phyloP scores from a whole-genome alignment of 2,113 vertebrate genomes.

The Prolemur simus region DNA sequence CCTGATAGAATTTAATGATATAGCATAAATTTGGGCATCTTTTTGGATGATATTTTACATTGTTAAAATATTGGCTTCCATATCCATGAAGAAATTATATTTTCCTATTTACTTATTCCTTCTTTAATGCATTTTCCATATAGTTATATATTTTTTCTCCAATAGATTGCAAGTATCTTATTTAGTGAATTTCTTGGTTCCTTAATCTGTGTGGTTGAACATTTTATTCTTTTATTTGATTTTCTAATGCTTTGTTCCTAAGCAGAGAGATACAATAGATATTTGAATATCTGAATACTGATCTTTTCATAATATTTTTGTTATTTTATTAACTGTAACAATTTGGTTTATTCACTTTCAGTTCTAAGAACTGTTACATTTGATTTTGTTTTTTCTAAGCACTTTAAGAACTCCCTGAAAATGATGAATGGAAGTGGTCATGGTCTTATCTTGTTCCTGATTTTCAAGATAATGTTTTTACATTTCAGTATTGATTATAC shows the following conservation, averaged over 20 bases:
- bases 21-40: not conserved
- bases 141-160: not conserved
- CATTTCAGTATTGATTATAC: not conserved
- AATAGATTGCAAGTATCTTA: not conserved
- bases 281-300: not conserved
- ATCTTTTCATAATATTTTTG: not conserved
- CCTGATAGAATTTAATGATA: not conserved
- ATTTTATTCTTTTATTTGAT: not conserved
- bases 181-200: not conserved
- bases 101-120: not conserved
- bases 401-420: not conserved
- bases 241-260: not conserved
- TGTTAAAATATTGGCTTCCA: not conserved
- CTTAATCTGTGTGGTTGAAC: not conserved
- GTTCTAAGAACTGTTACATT: not conserved
- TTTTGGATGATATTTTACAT: not conserved
- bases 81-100: not conserved
- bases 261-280: not conserved
- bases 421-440: not conserved
- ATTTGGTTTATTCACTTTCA: not conserved
- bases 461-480: not conserved
- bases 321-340: not conserved
- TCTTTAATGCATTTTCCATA: not conserved
- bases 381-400: not conserved
- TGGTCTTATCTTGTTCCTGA: slow-evolving; percentile 1